Evolutionary conservation across 2,113 vertebrate genomes (phyloP), one percentile per base, ranked within the genome.

Genomic region (Malurus alboscapulatus): DNA sequence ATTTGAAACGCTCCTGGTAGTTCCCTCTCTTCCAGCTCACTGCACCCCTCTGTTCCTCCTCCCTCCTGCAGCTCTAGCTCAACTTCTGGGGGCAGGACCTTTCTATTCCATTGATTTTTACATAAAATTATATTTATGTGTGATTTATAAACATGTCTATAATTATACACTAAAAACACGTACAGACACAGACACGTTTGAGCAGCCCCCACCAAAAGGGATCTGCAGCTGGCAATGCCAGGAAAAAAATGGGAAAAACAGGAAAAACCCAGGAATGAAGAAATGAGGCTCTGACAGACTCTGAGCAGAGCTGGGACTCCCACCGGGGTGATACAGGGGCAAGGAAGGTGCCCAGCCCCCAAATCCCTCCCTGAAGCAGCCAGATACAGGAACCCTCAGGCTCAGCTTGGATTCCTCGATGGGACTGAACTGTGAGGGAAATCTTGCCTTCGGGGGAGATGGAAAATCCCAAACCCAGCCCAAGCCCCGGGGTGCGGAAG

Each of bases 121-220:
- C 2, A 13, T 2, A 8, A 14, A 80, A 20, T 9, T 3, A 1
- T 1, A 19, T 17, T 54, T 36, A 7, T 5, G 25, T 8, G 20
- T 5, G 16, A 3, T 0, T 14, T 29, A 26, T n/a, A 22, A 15
- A 42, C 6, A 18, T 2, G 12, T 2, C 3, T 2, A 15, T 1
- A 50, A 36, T 6, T 7, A 18, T 0, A 40, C 12, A 8, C 14
- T 30, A 25, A 24, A 69, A 26, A 10, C 4, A 26, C 0, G 12
- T 4, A 20, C 20, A 25, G n/a, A 14, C 4, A 29, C 1, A 59
- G 16, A 51, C 20, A 2, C 1, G 2, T 0, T 1, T 0, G 10
- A 45, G 34, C 34, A 32, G 55, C 38, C 19, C 22, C 14, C 32
- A 2, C 29, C 48, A n/a, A 20, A 29, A n/a, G 27, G 26, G 29